A percentile compares a stretch with the other conserved stretches of the same genome.
Conservation (phyloP, 1,140 invertebrate genomes). For the Hycleus phaleratus region DNA sequence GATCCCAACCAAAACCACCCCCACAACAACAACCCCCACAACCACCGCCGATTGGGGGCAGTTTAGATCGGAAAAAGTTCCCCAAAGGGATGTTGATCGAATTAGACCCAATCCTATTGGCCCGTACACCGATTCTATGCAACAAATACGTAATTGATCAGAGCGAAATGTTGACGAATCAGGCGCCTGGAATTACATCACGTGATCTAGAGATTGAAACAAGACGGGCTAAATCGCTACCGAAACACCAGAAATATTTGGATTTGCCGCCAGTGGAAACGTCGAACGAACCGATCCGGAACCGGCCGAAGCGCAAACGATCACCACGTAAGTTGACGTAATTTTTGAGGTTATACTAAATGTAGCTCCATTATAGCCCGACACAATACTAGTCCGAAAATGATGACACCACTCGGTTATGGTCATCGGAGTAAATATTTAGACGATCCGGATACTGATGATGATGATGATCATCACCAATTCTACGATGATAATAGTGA, state of each 20-base stretch:
- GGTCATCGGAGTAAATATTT: slow-evolving; percentile 49
- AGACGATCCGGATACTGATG: slow-evolving; percentile 45
- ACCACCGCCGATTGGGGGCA: slow-evolving; percentile 27
- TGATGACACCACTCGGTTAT: slow-evolving; percentile 63
- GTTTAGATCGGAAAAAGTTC: slow-evolving; percentile 42
- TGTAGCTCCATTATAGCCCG: slow-evolving; percentile 26
- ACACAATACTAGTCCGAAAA: slow-evolving; percentile 48
- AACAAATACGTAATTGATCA: slow-evolving; percentile 63
- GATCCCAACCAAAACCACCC: slow-evolving; percentile 14
- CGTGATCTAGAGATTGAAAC: slow-evolving; percentile 8
- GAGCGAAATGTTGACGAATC: slow-evolving; percentile 38
- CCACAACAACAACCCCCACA: slow-evolving; percentile 14
- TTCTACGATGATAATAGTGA: slow-evolving; percentile 35
- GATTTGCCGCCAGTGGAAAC: slow-evolving; percentile 23
- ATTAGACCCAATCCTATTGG: slow-evolving; percentile 34
- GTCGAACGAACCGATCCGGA: slow-evolving; percentile 7
- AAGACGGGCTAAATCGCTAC: slow-evolving; percentile 26
- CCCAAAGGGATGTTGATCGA: slow-evolving; percentile 30
- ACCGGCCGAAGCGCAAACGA: slow-evolving; percentile 13
- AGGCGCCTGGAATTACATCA: slow-evolving; percentile 20
- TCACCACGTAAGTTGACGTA: not conserved
- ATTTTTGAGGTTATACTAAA: no score
- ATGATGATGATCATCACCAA: slow-evolving; percentile 40
- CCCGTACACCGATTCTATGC: slow-evolving; percentile 56
- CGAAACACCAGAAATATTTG: slow-evolving; percentile 24